A percentile compares a stretch with the other conserved stretches of the same genome.
Conservation (phyloP, 2,113 vertebrate species). For the Oryzias melastigma region DNA sequence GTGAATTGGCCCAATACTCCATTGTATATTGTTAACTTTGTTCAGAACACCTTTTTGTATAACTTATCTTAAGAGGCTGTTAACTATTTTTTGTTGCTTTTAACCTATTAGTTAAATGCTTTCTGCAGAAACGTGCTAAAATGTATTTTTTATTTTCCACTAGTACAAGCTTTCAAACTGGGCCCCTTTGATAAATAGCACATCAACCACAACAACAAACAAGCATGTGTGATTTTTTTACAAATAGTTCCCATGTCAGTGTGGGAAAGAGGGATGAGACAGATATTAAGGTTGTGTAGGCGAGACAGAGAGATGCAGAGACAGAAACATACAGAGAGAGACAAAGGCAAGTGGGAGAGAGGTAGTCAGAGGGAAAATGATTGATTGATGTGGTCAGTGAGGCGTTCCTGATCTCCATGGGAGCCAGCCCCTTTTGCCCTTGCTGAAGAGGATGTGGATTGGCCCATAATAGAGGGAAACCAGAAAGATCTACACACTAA, state of each 20-base stretch:
- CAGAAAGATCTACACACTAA: constrained; percentile 42
- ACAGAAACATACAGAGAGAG: constrained; percentile 70
- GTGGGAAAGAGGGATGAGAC: constrained; percentile 63
- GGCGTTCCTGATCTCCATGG: constrained; percentile 74
- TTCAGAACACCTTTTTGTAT: too few species aligned
- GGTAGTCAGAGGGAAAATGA: constrained; percentile 67
- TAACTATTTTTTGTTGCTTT: too few species aligned
- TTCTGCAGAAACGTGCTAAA: neutral
- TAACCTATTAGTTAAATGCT: neutral
- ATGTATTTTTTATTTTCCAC: neutral
- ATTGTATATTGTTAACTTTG: too few species aligned
- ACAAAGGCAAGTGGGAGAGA: constrained; percentile 66
- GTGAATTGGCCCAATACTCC: too few species aligned
- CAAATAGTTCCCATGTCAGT: constrained; percentile 57
- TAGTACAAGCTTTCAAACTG: neutral
- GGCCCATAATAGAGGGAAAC: constrained; percentile 57
- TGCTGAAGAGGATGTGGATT: constrained; percentile 57
- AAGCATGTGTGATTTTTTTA: constrained; percentile 44
- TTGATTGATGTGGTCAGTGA: constrained; percentile 81
- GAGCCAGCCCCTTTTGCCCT: constrained; percentile 33
- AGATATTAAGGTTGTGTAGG: constrained; percentile 61
- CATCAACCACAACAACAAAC: constrained; percentile 21
- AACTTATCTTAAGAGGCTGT: too few species aligned
- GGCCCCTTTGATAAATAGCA: neutral
- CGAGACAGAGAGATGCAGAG: constrained; percentile 62